Evolutionary conservation across 30 jellyfish, hydroid and myxozoan species (phyloP), one percentile per base, ranked within the genome.

Genomic region (Cassiopea xamachana): DNA sequence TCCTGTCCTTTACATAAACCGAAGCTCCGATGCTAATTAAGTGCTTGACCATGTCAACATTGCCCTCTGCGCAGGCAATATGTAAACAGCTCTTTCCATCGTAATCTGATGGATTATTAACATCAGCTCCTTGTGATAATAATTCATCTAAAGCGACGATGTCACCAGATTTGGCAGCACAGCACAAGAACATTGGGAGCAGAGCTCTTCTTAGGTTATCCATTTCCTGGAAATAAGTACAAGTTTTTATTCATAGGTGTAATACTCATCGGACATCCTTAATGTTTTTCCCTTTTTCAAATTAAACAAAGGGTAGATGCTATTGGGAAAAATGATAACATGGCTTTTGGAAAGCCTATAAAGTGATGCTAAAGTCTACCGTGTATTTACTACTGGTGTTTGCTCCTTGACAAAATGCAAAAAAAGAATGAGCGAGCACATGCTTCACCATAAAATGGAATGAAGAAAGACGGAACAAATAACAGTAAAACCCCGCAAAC

Each of bases 101-200:
- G 82, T 96, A 96, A 79, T 96, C 99, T 8, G 99, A 96, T 9
- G 99, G 99, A 48, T 92, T 95, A 79, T 96, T 96, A 27, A 96
- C 90, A 75, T 88, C 92, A 46, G 99, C 99, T n/a, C 99, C 99
- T 80, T 96, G 99, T 44, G 94, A 89, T 73, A 96, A 82, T 91
- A 96, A 73, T 48, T 92, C 96, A 49, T 91, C 91, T 74, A 96
- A 69, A 5, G 99, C 93, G 16, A 80, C 71, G 1, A 83, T 79
- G 83, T 96, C 99, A 50, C 99, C 99, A 16, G 99, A 88, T 46
- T 96, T 96, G 47, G 99, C 99, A 46, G 99, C 99, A 89, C 99
- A 96, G 69, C 98, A 92, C 69, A 96, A 93, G 73, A 96, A 86
- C 47, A 96, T 72, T 7, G 99, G 99, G 2, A 91, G 97, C 60